phyloP scores from a whole-genome alignment of 2,888 invertebrate species.

The Dysmachus trigonus region DNA sequence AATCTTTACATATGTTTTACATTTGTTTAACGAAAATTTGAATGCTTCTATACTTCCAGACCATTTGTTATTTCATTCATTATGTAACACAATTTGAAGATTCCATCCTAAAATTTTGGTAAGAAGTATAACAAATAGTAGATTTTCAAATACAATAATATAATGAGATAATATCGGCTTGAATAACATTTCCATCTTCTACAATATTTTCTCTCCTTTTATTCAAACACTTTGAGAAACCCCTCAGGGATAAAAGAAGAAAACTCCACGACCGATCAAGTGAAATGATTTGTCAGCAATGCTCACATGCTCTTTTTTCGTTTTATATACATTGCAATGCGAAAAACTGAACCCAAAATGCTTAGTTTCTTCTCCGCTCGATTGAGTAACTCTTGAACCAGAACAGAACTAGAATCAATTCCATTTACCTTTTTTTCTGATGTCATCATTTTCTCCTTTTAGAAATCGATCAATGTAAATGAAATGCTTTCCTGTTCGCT shows the following conservation, averaged over 20 bases:
- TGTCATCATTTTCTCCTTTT: not conserved
- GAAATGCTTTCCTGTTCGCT: not conserved
- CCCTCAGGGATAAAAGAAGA: not conserved
- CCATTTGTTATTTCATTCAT: no score
- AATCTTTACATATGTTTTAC: no score
- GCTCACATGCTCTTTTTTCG: not conserved
- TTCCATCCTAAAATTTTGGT: no score
- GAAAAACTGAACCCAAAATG: not conserved
- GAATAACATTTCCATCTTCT: not conserved
- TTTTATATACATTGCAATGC: not conserved
- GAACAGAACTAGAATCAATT: not conserved
- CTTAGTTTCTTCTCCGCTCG: not conserved
- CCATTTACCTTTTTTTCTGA: not conserved
- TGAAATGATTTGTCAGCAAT: not conserved
- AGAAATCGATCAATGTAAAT: not conserved
- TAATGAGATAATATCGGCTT: not conserved
- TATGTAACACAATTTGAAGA: no score
- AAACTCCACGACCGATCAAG: not conserved
- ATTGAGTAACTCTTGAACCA: not conserved
- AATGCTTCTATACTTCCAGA: no score
- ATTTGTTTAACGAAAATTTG: no score
- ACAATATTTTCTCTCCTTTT: not conserved
- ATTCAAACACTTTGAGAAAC: not conserved
- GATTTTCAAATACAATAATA: no score
- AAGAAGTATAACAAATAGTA: no score